Percentiles rank a stretch among this genome's conserved stretches.
These are phyloP conservation scores for Pangasius krempfi DNA, from an alignment of 2,797 vertebrate species.

Conservation along the genomic window DNA sequence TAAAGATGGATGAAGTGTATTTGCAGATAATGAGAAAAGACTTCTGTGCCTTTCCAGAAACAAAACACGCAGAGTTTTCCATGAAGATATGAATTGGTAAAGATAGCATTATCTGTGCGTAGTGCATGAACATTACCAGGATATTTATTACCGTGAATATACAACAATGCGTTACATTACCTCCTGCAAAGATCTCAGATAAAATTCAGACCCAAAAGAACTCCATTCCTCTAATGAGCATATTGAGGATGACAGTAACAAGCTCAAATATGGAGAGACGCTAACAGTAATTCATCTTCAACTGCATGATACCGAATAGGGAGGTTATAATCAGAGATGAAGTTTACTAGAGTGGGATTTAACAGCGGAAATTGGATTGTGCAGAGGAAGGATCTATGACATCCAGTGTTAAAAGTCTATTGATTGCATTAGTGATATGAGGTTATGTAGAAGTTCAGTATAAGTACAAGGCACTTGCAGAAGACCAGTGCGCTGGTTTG, in stretches of 20 bases:
- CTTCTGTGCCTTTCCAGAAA: not conserved
- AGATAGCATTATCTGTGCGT: not conserved
- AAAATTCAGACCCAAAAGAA: not conserved
- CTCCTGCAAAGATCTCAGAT: not conserved
- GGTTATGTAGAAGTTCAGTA: not conserved
- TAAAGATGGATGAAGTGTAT: not conserved
- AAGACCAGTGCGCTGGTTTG: not conserved
- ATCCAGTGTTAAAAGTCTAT: slow-evolving; percentile 28
- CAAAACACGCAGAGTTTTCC: not conserved
- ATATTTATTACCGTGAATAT: not conserved
- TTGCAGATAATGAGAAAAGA: slow-evolving; percentile 9
- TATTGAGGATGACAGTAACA: not conserved
- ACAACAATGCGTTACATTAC: not conserved
- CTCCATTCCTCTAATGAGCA: not conserved
- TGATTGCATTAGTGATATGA: slow-evolving; percentile 25
- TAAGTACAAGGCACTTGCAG: not conserved
- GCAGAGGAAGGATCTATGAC: slow-evolving; percentile 16
- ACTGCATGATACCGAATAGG: not conserved
- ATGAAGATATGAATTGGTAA: not conserved
- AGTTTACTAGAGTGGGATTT: slow-evolving; percentile 15
- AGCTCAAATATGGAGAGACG: not conserved
- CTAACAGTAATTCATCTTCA: not conserved
- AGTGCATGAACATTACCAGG: not conserved
- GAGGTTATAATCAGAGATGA: slow-evolving; percentile 2
- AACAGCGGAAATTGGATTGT: slow-evolving; percentile 26